phyloP scores from a whole-genome alignment of 2,888 invertebrate genomes.

The Spodoptera littoralis region DNA sequence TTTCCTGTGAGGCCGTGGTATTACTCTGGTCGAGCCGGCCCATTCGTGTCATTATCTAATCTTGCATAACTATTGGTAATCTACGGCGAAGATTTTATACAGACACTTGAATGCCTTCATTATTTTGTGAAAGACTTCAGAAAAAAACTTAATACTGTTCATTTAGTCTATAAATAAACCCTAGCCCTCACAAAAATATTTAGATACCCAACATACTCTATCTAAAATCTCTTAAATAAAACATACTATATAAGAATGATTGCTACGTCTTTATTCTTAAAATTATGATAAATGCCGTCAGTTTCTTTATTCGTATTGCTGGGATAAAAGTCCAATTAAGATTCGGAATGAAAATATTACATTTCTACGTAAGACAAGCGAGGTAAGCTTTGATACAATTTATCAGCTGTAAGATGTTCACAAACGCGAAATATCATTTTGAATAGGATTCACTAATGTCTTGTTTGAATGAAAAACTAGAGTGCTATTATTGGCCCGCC shows the following conservation, averaged over 20 bases:
- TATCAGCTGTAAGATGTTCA: constrained; percentile 41
- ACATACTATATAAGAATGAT: constrained; percentile 31
- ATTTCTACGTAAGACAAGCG: constrained; percentile 44
- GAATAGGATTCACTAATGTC: constrained; percentile 32
- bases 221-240: constrained; percentile 17
- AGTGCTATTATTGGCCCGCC: constrained; percentile 19
- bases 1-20: too few relatives aligned
- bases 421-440: constrained; percentile 33
- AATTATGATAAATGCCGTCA: constrained; percentile 47
- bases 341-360: constrained; percentile 51
- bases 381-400: constrained; percentile 43
- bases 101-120: too few relatives aligned
- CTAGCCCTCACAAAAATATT: not conserved
- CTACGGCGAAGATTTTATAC: too few relatives aligned
- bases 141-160: too few relatives aligned
- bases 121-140: too few relatives aligned
- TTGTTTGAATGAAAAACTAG: constrained; percentile 40
- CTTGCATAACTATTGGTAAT: too few relatives aligned
- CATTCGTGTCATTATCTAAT: too few relatives aligned
- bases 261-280: constrained; percentile 21
- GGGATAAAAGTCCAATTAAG: constrained; percentile 54
- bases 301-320: constrained; percentile 43
- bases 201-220: constrained; percentile 19
- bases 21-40: too few relatives aligned
- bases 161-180: too few relatives aligned